Base-by-base conservation (phyloP, 2,888 invertebrate species). In the Drosophila buzzatii region DNA sequence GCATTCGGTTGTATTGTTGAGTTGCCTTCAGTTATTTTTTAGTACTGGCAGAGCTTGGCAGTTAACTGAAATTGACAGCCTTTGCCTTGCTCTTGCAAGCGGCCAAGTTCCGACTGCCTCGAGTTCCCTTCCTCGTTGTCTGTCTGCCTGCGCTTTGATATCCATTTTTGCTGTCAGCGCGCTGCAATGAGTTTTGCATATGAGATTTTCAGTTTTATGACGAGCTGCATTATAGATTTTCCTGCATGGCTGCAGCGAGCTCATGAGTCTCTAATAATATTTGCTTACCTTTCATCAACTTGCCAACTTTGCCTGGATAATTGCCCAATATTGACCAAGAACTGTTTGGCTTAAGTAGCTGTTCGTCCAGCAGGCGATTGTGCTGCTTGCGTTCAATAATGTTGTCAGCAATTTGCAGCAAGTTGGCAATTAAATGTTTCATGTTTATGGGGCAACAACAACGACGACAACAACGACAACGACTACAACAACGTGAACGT, bases 61-160 rank as follows among this genome's bases (percentile, higher is more conserved):
- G 72, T 80, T 90, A 88, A 90, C 85, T 85, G 85, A 65, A 80
- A 82, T 80, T 85, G 85, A 90, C 85, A 85, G 89, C 66, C 74
- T 88, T 89, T 90, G 86, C 81, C 73, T 68, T 85, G 76, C 72
- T 74, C 72, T 78, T 70, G 60, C n/a, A n/a, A n/a, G n/a, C n/a
- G n/a, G n/a, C n/a, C 62, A 44, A 45, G 20, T 18, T 39, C n/a
- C 63, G 52, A 61, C 44, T 61, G 3, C 12, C 16, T 5, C 8
- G 18, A 20, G 7, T 12, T 16, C 10, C 16, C 20, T 10, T 18
- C 27, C 35, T 2, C 9, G 8, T n/a, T 58, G 56, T 52, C 49
- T 62, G 55, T 35, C 53, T 45, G 62, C 35, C 67, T 33, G 53
- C 44, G 42, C 49, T 68, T 37, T 58, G 57, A 42, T 6, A 10